A percentile compares a stretch with the other conserved stretches of the same genome.
Conservation (phyloP, 2,113 vertebrate species). For the Oncorhynchus nerka region DNA sequence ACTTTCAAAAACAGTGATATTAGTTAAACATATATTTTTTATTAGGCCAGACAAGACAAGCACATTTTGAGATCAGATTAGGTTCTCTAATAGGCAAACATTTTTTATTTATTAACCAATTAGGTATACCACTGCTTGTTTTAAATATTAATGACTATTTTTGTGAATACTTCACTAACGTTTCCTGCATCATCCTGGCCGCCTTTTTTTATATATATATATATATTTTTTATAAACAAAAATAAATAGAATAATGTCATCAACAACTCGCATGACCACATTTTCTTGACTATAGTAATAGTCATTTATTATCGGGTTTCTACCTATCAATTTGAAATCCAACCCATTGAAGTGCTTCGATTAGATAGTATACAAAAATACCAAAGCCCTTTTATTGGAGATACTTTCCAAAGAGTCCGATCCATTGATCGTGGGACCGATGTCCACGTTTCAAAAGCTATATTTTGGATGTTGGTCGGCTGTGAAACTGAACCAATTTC, state of each 20-base stretch:
- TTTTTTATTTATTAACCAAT: not conserved
- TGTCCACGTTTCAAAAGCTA: not conserved
- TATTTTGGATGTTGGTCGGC: no score
- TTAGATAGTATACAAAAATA: not conserved
- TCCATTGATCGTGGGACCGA: not conserved
- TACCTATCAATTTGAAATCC: not conserved
- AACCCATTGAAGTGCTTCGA: not conserved
- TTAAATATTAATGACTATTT: no score
- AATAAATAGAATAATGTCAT: not conserved
- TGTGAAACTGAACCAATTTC: no score
- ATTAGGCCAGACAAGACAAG: no score
- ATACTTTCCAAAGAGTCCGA: not conserved
- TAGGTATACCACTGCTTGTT: not conserved
- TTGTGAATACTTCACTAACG: no score
- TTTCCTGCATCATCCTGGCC: no score
- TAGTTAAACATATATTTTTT: not conserved
- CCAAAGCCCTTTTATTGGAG: not conserved
- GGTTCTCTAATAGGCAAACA: not conserved
- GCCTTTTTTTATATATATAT: no score
- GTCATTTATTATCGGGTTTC: no score
- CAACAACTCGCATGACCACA: not conserved
- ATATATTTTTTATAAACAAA: not conserved
- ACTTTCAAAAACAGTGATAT: conserved; percentile 1
- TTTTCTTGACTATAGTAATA: no score
- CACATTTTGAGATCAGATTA: no score